These are phyloP conservation scores for Scaptomyza cyrtandrae DNA, from an alignment of 2,888 invertebrate genomes.

Conservation along the genomic window DNA sequence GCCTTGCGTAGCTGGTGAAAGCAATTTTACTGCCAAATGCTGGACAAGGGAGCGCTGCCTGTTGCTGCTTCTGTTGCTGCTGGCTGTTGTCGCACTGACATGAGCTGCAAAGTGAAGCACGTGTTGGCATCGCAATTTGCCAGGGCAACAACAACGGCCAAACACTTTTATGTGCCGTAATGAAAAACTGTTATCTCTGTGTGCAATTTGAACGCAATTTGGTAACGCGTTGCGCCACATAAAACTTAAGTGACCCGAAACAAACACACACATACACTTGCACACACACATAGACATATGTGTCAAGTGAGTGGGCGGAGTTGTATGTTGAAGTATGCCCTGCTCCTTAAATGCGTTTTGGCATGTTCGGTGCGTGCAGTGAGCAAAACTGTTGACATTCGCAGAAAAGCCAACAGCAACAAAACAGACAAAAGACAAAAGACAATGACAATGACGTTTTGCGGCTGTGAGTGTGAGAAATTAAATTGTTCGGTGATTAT, in stretches of 20 bases:
- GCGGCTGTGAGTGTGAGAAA: slow-evolving; percentile 61
- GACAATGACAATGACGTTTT: slow-evolving; percentile 42
- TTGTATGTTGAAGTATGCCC: not conserved
- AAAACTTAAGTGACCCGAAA: slow-evolving; percentile 81
- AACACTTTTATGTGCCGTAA: slow-evolving; percentile 80
- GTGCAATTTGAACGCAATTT: slow-evolving; percentile 80
- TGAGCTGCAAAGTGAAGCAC: slow-evolving; percentile 79
- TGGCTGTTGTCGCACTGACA: slow-evolving; percentile 49
- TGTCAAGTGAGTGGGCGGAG: slow-evolving; percentile 4
- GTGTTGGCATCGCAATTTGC: slow-evolving; percentile 79
- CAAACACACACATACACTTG: slow-evolving; percentile 36
- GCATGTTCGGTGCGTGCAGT: slow-evolving; percentile 62
- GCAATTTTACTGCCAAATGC: slow-evolving; percentile 48
- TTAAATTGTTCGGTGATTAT: slow-evolving; percentile 80
- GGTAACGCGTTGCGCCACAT: slow-evolving; percentile 81
- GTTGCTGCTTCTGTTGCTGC: slow-evolving; percentile 66
- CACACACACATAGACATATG: slow-evolving; percentile 10
- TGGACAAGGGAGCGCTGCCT: slow-evolving; percentile 56
- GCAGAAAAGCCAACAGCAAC: slow-evolving; percentile 55
- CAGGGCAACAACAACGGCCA: slow-evolving; percentile 51
- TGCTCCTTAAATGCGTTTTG: slow-evolving; percentile 18
- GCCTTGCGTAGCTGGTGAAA: slow-evolving; percentile 9
- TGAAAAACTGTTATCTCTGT: slow-evolving; percentile 79
- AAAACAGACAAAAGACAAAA: slow-evolving; percentile 19
- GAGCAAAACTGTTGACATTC: slow-evolving; percentile 75